Evolutionary conservation across 2,113 vertebrate genomes (phyloP).

Genomic region (Hystrix brachyura): DNA sequence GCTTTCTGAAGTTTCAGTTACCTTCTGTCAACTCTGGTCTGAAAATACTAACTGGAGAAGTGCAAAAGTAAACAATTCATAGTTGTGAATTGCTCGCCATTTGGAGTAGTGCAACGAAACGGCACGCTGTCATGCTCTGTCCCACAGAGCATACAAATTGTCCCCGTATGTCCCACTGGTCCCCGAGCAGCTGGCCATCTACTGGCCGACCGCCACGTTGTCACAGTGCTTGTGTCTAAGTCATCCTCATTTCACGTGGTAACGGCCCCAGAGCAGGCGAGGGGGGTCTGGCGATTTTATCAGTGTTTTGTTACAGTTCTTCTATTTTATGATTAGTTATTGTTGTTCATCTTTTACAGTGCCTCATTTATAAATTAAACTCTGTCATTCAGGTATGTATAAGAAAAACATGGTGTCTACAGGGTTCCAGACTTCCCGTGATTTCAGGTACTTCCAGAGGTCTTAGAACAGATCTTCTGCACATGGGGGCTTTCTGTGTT

Average conservation of each 20-base stretch:
- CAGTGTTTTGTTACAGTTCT: neutral
- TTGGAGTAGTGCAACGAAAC: neutral
- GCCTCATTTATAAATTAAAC: neutral
- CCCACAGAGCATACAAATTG: neutral
- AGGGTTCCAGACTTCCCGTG: too few relatives aligned
- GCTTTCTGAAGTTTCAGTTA: neutral
- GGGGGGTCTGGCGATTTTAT: neutral
- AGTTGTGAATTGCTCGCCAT: neutral
- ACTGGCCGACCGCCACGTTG: neutral
- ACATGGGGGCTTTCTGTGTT: too few relatives aligned
- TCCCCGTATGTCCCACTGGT: neutral
- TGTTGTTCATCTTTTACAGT: neutral
- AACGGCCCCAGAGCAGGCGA: too few relatives aligned
- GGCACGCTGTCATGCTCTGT: too few relatives aligned
- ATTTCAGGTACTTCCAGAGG: neutral
- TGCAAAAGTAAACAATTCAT: neutral
- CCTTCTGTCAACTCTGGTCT: neutral
- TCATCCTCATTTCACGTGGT: neutral
- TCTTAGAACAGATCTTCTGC: neutral
- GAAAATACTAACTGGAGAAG: neutral
- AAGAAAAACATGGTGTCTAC: neutral
- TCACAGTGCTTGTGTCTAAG: neutral
- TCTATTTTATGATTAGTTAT: neutral
- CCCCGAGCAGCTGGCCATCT: too few relatives aligned
- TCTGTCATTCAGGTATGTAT: too few relatives aligned